phyloP scores from a whole-genome alignment of 2,888 invertebrate species.

The Vesta saturnalis region DNA sequence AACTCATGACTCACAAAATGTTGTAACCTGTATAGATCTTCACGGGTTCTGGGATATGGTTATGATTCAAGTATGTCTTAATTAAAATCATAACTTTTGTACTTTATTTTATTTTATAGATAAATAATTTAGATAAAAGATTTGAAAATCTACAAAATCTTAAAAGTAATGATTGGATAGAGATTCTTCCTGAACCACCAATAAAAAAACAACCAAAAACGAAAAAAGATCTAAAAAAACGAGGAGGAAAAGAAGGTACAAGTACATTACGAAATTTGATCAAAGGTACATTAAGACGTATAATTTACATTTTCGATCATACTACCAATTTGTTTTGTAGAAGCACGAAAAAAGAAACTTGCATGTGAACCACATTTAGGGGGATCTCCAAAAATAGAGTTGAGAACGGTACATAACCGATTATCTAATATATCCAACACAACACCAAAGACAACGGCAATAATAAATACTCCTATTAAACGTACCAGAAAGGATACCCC shows the following conservation, averaged over 20 bases:
- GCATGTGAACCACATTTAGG: neutral
- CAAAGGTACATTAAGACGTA: neutral
- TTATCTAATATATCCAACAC: constrained; percentile 1
- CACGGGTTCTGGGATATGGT: constrained; percentile 92
- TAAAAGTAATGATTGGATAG: constrained; percentile 65
- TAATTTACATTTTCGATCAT: neutral
- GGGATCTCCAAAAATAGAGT: neutral
- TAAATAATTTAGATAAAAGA: constrained; percentile 72
- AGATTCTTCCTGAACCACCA: constrained; percentile 55
- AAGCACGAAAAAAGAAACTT: neutral
- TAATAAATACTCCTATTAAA: neutral
- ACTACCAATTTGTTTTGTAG: neutral
- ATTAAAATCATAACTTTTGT: neutral
- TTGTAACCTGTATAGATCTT: constrained; percentile 75
- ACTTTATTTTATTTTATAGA: constrained; percentile 53
- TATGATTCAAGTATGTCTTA: constrained; percentile 69
- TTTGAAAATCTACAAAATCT: constrained; percentile 66
- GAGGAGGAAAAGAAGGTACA: neutral
- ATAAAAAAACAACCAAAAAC: constrained; percentile 21
- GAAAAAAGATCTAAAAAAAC: constrained; percentile 40
- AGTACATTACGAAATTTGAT: neutral
- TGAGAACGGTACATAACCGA: neutral
- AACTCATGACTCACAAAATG: constrained; percentile 59
- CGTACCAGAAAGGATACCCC: neutral
- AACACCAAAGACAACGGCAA: neutral